Base-by-base conservation (phyloP, 1,140 invertebrate species). In the Venturia canescens region DNA sequence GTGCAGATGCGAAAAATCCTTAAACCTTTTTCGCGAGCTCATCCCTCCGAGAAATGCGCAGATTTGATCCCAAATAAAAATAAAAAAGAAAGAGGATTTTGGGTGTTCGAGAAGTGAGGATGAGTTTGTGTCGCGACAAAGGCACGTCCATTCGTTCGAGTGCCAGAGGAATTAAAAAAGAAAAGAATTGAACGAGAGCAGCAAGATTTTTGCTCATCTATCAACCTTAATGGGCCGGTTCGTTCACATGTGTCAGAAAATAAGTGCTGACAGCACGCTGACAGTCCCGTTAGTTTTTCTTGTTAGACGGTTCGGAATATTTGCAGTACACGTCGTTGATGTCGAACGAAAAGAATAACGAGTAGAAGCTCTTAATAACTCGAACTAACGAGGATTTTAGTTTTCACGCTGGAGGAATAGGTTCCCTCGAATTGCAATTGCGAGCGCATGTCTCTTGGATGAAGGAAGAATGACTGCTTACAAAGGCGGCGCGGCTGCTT, bases 161-260 rank as follows among this genome's bases (percentile, higher is more conserved):
- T 60, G n/a, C 57, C 6, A 60, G n/a, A 60, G 57, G 23, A 50
- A 50, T 50, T 50, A 18, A 50, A 50, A 50, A 50, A 50, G 18
- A 60, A 60, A 60, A 60, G 23, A 21, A 60, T 60, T 23, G 57
- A n/a, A 60, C 1, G 21, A 21, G 57, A 21, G 57, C 3, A 60
- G 23, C 13, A 60, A 60, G 57, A 60, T 60, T n/a, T 60, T 60
- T 9, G 57, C 57, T 60, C 57, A 60, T 60, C 57, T 60, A 60
- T 60, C 57, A 60, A 60, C 57, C 13, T 60, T 60, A 60, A 60
- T 60, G 57, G n/a, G 57, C 7, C 23, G 21, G 57, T 60, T 60
- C 57, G 57, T 60, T 60, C n/a, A 21, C 18, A n/a, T 60, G 4
- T 9, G 57, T 60, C 57, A 60, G 57, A n/a, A 60, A 60, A 60